Evolutionary conservation across 1,140 invertebrate species (phyloP).

Genomic region (Hyphantria cunea): DNA sequence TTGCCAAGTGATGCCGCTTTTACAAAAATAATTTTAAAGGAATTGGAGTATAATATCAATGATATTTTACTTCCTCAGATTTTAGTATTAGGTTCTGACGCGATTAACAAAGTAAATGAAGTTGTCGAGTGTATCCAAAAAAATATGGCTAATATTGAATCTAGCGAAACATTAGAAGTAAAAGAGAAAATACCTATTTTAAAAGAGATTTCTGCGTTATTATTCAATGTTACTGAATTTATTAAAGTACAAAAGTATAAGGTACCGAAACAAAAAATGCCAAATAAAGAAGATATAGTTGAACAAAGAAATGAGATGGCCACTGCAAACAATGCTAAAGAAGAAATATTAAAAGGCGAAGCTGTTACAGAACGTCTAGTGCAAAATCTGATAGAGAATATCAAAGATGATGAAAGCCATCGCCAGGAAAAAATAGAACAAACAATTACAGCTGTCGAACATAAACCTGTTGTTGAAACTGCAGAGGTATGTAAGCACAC

Average conservation of each 20-base stretch:
- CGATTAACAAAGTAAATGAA: slow-evolving; percentile 29
- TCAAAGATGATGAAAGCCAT: no score
- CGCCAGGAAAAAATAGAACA: no score
- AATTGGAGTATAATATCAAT: slow-evolving; percentile 49
- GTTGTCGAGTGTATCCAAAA: slow-evolving; percentile 40
- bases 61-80: slow-evolving; percentile 34
- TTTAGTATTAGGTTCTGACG: slow-evolving; percentile 27
- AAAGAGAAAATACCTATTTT: slow-evolving; percentile 73
- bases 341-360: no score
- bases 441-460: no score
- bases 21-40: slow-evolving; percentile 64
- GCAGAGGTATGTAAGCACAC: background rate
- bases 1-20: slow-evolving; percentile 66
- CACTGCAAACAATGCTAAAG: background rate
- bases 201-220: slow-evolving; percentile 47
- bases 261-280: background rate
- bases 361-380: no score
- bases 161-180: slow-evolving; percentile 55
- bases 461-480: no score
- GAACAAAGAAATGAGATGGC: background rate
- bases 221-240: slow-evolving; percentile 32
- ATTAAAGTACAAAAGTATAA: slow-evolving; percentile 14
- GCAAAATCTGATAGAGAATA: no score
- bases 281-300: background rate
- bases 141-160: slow-evolving; percentile 47